A percentile compares a stretch with the other conserved stretches of the same genome.
Conservation (phyloP, 2,113 vertebrate genomes). For the Melanocharis versteri region DNA sequence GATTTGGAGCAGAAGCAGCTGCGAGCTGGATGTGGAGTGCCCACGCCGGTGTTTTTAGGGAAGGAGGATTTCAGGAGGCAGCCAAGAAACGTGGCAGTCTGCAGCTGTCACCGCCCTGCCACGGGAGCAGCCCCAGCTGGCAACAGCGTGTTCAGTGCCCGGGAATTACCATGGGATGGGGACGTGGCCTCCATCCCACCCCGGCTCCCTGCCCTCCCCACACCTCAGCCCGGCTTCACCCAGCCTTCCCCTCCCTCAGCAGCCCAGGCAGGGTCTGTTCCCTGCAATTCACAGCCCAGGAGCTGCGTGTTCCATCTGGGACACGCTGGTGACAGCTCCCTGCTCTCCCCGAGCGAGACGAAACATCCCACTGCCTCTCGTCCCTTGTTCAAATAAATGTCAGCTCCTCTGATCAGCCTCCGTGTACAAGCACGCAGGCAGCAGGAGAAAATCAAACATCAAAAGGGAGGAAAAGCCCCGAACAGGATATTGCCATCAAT, state of each 20-base stretch:
- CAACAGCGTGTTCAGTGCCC: not conserved
- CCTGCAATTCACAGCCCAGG: not conserved
- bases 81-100: slow-evolving; percentile 39
- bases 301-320: rapidly evolving
- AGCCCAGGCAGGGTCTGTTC: not conserved
- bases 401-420: slow-evolving; percentile 38
- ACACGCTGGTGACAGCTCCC: not conserved
- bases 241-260: not conserved
- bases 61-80: not conserved
- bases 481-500: slow-evolving; percentile 56
- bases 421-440: not conserved
- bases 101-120: not conserved
- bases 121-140: not conserved
- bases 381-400: not conserved
- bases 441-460: slow-evolving; percentile 55
- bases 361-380: not conserved
- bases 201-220: not conserved
- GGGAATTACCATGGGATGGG: not conserved
- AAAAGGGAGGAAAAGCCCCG: not conserved
- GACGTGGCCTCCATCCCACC: not conserved
- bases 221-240: not conserved
- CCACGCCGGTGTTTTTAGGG: not conserved
- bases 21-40: not conserved
- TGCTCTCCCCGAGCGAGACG: not conserved
- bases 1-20: not conserved